These are phyloP conservation scores for Siniperca chuatsi DNA, from an alignment of 2,113 vertebrate species.

Conservation along the genomic window DNA sequence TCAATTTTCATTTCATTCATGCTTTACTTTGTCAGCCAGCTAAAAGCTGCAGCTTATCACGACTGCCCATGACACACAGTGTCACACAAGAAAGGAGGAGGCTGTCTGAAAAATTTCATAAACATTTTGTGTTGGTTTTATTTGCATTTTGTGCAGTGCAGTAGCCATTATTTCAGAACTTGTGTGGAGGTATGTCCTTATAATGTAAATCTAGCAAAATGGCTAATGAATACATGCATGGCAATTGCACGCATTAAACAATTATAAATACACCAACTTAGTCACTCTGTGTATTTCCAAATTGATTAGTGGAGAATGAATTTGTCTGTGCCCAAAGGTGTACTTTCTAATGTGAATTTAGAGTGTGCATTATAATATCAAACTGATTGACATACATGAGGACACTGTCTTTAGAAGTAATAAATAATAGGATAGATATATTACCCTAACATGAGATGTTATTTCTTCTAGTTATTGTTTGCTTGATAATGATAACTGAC, in stretches of 20 bases:
- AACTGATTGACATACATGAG: neutral
- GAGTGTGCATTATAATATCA: neutral
- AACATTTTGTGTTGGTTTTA: neutral
- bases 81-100: constrained; percentile 3
- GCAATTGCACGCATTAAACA: neutral
- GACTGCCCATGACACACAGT: constrained; percentile 31
- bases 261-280: neutral
- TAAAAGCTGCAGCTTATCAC: constrained; percentile 49
- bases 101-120: constrained; percentile 13
- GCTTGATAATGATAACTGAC: neutral
- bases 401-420: neutral
- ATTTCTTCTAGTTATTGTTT: neutral
- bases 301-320: neutral
- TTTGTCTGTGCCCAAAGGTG: too few relatives aligned
- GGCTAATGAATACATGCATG: neutral
- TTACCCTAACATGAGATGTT: neutral
- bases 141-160: neutral
- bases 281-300: neutral
- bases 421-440: neutral
- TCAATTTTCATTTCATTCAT: constrained; percentile 55
- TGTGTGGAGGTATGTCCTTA: neutral
- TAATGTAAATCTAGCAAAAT: neutral
- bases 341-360: neutral
- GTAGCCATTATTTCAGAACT: neutral
- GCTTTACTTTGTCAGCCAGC: constrained; percentile 32